Conservation (phyloP, 2,797 vertebrate species). For the Sebastes oblongus region DNA sequence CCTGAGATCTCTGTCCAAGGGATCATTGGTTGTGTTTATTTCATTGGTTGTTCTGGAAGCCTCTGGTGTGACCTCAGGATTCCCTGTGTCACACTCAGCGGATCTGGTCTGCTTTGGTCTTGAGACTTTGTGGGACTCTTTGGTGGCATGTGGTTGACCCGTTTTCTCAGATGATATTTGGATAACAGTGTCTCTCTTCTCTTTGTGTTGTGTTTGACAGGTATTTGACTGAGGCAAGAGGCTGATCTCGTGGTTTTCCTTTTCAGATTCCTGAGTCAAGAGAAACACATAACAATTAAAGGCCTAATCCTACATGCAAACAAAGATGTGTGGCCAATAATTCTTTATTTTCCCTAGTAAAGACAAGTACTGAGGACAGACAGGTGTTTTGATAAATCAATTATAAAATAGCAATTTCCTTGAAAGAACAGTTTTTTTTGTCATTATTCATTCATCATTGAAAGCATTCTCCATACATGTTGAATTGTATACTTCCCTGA, state of each 20-base stretch:
- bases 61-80: constrained; percentile 25
- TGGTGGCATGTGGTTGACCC: constrained; percentile 31
- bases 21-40: background rate
- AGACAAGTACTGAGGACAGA: background rate
- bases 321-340: background rate
- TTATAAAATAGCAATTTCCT: background rate
- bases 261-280: constrained; percentile 62
- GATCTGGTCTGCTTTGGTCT: constrained; percentile 41
- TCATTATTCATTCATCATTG: background rate
- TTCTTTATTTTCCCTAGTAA: background rate
- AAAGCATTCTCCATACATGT: background rate
- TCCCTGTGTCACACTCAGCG: constrained; percentile 9
- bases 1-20: background rate
- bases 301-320: background rate
- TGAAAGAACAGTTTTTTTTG: background rate
- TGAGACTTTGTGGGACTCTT: constrained; percentile 32
- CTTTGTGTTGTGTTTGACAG: constrained; percentile 26
- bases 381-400: too few species aligned
- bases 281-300: constrained; percentile 20
- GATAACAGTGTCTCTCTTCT: constrained; percentile 21
- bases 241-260: constrained; percentile 57
- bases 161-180: constrained; percentile 30
- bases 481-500: background rate
- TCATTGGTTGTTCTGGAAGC: constrained; percentile 4
- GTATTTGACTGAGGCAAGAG: background rate